Evolutionary conservation across 2,113 vertebrate species (phyloP).

Genomic region (Cottus gobio): DNA sequence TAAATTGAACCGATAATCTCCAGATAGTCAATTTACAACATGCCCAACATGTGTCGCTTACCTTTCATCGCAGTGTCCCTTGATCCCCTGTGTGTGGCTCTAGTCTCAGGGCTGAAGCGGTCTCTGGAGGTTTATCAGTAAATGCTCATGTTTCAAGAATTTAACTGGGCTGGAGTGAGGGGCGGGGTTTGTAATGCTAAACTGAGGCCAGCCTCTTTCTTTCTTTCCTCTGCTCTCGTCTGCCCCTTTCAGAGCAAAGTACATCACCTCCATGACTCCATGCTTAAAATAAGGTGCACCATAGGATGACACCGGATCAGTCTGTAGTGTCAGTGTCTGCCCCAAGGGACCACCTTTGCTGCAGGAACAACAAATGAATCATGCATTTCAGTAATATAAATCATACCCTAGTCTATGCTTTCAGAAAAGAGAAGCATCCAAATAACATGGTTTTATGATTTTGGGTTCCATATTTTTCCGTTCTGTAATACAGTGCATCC

Average conservation of each 20-base stretch:
- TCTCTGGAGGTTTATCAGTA: constrained; percentile 41
- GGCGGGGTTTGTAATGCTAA: constrained; percentile 86
- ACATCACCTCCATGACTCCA: constrained; percentile 38
- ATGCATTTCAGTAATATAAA: not conserved
- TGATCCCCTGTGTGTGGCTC: not conserved
- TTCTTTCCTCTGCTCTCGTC: constrained; percentile 50
- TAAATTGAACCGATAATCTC: not conserved
- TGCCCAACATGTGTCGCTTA: constrained; percentile 12
- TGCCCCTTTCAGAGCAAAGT: constrained; percentile 59
- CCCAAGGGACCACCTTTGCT: not conserved
- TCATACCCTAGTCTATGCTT: not conserved
- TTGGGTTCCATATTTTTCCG: not conserved
- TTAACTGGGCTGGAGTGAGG: constrained; percentile 74
- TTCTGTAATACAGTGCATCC: too few species aligned
- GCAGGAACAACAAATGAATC: not conserved
- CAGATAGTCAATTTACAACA: not conserved
- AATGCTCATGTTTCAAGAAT: constrained; percentile 81
- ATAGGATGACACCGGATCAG: not conserved
- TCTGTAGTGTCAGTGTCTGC: not conserved
- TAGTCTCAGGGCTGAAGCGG: not conserved
- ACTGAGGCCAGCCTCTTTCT: constrained; percentile 85
- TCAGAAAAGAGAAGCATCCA: not conserved
- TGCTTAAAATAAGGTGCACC: constrained; percentile 37
- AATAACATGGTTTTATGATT: not conserved
- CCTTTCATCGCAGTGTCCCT: constrained; percentile 64